Evolutionary conservation across 2,888 invertebrate genomes (phyloP), one percentile per base, ranked within the genome.

Genomic region (Spisula solida): DNA sequence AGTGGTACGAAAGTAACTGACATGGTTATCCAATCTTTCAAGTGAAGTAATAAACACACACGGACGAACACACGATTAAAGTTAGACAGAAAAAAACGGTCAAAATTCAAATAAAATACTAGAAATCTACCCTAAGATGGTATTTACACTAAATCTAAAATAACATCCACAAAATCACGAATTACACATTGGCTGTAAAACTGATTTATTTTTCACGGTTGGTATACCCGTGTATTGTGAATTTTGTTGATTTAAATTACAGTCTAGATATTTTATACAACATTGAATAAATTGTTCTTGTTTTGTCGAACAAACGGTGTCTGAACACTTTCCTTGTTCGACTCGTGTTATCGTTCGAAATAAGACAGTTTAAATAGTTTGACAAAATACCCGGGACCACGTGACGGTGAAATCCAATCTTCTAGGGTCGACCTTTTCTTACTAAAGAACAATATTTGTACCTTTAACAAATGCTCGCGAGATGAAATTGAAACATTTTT

Each of bases 381-480:
- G 60, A 66, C 60, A 66, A 66, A 66, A 66, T 25, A 66, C 25
- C 41, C 60, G 1, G 6, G 60, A 25, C 25, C 60, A 66, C 60
- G 60, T 66, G 60, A 25, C 60, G n/a, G 8, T 10, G 60, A 25
- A 66, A 66, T 25, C n/a, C 60, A 66, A 66, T 25, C 60, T n/a
- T 66, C 25, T 66, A 25, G 25, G 25, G 25, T 66, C 60, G 60
- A 5, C 25, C 60, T 66, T 66, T 56, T 66, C n/a, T 25, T 25
- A n/a, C 60, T n/a, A 66, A 66, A 66, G 60, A 66, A 66, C 12
- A 66, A 66, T 66, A 66, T 66, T 66, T 66, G 60, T 66, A 66
- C 25, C n/a, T n/a, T 66, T 25, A 8, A 25, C 60, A 66, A 66
- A 66, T 66, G 25, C 60, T 20, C n/a, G 60, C 25, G 60, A 66